Evolutionary conservation across 2,113 vertebrate genomes (phyloP).

Genomic region (Callocephalon fimbriatum): DNA sequence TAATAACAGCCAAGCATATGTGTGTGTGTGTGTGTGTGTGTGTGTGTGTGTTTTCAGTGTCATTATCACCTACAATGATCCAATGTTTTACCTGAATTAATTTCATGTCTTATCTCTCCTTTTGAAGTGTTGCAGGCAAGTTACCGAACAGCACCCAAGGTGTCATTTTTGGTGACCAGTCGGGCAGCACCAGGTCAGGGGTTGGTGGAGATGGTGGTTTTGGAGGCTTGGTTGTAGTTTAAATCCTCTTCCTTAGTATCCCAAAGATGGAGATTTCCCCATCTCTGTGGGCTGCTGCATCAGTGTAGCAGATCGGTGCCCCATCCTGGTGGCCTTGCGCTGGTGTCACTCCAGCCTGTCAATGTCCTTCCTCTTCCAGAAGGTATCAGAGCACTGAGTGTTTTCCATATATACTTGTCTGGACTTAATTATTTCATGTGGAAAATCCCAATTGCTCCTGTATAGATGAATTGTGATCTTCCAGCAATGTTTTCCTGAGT

Average conservation of each 20-base stretch:
- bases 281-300: neutral
- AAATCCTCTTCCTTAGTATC: neutral
- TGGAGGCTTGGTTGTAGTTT: neutral
- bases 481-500: neutral
- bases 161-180: neutral
- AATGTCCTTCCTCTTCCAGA: neutral
- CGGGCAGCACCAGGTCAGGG: neutral
- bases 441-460: constrained; percentile 17
- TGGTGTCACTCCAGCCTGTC: neutral
- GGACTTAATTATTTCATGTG: neutral
- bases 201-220: neutral
- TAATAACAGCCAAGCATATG: neutral
- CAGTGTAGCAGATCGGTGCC: neutral
- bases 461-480: constrained; percentile 10
- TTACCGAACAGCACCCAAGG: neutral
- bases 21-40: neutral
- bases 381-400: neutral
- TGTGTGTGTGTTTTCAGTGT: neutral
- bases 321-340: neutral
- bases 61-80: neutral
- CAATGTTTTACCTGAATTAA: neutral
- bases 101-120: neutral
- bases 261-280: neutral
- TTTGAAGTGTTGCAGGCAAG: fast-evolving
- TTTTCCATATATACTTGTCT: neutral